Conservation (phyloP, 1,140 invertebrate genomes). For the Drosophila kepulauana region DNA sequence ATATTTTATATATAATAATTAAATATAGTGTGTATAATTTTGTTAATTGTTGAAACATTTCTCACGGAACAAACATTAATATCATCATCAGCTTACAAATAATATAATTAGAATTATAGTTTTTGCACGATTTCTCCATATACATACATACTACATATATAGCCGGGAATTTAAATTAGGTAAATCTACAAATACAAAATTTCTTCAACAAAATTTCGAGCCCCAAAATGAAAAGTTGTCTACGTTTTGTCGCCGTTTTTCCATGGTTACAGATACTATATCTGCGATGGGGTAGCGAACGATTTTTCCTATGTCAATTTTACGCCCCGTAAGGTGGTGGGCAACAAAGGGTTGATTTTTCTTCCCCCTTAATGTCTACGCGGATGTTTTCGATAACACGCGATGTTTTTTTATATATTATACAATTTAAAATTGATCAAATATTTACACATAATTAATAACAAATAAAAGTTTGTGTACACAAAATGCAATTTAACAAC, state of each 20-base stretch:
- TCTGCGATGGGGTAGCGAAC: neutral
- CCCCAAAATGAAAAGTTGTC: neutral
- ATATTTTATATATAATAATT: constrained; percentile 55
- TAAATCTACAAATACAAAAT: constrained; percentile 51
- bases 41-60: constrained; percentile 18
- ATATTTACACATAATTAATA: constrained; percentile 60
- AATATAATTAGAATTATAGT: constrained; percentile 35
- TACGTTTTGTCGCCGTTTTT: constrained; percentile 13
- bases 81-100: constrained; percentile 9
- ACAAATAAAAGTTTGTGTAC: neutral
- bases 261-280: constrained; percentile 37
- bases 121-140: constrained; percentile 37
- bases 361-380: neutral
- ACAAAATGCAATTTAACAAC: constrained; percentile 10
- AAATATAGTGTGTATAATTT: constrained; percentile 32
- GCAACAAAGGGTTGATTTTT: constrained; percentile 36
- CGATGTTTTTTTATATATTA: constrained; percentile 5
- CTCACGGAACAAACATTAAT: constrained; percentile 43
- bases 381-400: constrained; percentile 19
- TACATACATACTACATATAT: neutral
- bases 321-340: constrained; percentile 46
- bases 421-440: constrained; percentile 45
- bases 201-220: constrained; percentile 36
- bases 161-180: constrained; percentile 50
- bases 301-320: constrained; percentile 43